Evolutionary conservation across 2,888 invertebrate species (phyloP).

Genomic region (Diarsia rubi): DNA sequence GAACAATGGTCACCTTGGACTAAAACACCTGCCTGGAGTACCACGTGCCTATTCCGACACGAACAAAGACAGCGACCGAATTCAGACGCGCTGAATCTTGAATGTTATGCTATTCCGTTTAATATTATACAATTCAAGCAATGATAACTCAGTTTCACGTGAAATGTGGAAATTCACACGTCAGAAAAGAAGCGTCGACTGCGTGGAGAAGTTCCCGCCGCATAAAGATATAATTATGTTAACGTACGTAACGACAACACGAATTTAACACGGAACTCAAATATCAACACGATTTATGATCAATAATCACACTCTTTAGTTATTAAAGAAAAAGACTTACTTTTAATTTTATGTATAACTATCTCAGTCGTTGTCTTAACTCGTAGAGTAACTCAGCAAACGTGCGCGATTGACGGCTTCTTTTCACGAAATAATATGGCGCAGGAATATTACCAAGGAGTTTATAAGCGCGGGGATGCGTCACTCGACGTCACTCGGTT

Average conservation of each 20-base stretch:
- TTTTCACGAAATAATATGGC: conserved; percentile 85
- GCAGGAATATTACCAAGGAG: conserved; percentile 69
- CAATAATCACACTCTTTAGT: conserved; percentile 21
- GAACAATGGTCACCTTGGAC: neutral
- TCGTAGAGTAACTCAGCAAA: conserved; percentile 85
- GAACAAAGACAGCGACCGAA: conserved; percentile 41
- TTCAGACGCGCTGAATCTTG: neutral
- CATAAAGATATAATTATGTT: neutral
- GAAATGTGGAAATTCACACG: conserved; percentile 6
- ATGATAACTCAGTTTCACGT: neutral
- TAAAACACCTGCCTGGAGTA: conserved; percentile 32
- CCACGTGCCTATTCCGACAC: conserved; percentile 49
- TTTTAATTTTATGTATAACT: conserved; percentile 73
- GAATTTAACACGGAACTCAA: conserved; percentile 6
- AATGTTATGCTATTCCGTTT: neutral
- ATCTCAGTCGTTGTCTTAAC: conserved; percentile 80
- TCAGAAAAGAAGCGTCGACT: conserved; percentile 23
- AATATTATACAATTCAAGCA: neutral
- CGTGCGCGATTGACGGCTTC: conserved; percentile 90
- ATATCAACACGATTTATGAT: neutral
- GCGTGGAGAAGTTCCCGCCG: conserved; percentile 21
- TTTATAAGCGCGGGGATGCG: conserved; percentile 78
- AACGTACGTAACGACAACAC: neutral
- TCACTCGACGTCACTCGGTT: conserved; percentile 82
- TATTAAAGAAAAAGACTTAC: conserved; percentile 75